Conservation (phyloP, 2,888 invertebrate genomes). For the Cheilosia variabilis region DNA sequence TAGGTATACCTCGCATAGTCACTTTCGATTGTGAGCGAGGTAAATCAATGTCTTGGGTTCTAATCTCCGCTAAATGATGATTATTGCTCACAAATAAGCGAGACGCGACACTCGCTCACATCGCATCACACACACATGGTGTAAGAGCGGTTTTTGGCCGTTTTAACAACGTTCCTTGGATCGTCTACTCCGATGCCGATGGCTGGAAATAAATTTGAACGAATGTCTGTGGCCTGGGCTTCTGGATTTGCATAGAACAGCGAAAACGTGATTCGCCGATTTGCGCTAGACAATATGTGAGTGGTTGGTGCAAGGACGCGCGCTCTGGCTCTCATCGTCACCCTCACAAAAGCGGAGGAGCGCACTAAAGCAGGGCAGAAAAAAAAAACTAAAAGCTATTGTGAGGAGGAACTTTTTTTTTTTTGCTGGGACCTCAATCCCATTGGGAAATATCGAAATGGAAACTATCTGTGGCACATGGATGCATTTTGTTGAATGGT, state of each 20-base stretch:
- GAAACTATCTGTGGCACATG: constrained; percentile 71
- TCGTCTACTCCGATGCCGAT: constrained; percentile 9
- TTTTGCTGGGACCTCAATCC: constrained; percentile 57
- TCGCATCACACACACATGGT: constrained; percentile 32
- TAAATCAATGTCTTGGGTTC: constrained; percentile 70
- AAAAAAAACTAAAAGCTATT: constrained; percentile 45
- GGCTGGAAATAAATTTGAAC: constrained; percentile 62
- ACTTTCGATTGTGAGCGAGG: constrained; percentile 60
- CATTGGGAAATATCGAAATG: constrained; percentile 74
- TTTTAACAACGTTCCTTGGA: constrained; percentile 8
- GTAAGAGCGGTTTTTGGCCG: constrained; percentile 32
- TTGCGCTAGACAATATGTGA: constrained; percentile 9
- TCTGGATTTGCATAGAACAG: constrained; percentile 74
- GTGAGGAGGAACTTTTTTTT: constrained; percentile 6
- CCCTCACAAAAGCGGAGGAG: constrained; percentile 47
- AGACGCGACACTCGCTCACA: constrained; percentile 33
- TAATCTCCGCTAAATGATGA: constrained; percentile 69
- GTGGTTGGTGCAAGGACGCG: constrained; percentile 65
- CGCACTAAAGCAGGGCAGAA: neutral
- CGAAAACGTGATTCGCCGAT: constrained; percentile 68
- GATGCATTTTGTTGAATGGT: constrained; percentile 69
- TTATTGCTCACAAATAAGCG: constrained; percentile 72
- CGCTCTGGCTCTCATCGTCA: constrained; percentile 63
- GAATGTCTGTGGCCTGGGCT: constrained; percentile 58
- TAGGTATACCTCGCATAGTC: constrained; percentile 14